These are phyloP conservation scores for Amblyopsis rosae DNA, from an alignment of 2,113 vertebrate genomes.

Conservation along the genomic window DNA sequence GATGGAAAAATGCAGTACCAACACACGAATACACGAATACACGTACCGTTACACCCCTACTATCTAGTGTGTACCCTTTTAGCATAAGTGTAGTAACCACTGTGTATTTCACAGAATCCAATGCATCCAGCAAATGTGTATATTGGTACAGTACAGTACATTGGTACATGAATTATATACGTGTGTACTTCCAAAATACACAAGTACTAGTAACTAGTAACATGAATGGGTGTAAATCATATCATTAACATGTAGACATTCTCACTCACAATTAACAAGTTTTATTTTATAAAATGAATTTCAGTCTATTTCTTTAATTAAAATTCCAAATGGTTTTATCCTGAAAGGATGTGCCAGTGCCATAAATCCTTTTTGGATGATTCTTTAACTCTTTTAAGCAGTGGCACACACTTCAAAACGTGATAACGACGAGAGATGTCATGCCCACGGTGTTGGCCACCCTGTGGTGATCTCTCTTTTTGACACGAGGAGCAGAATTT, in stretches of 20 bases:
- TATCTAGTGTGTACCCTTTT: too few relatives aligned
- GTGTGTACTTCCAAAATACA: too few relatives aligned
- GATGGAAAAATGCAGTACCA: too few relatives aligned
- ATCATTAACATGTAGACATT: conserved; percentile 1
- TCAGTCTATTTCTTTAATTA: background rate
- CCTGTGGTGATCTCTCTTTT: background rate
- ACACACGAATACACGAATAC: too few relatives aligned
- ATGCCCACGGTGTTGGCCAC: conserved; percentile 10
- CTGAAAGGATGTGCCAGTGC: background rate
- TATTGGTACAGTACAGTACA: too few relatives aligned
- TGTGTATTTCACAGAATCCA: too few relatives aligned
- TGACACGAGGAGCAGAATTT: conserved; percentile 31
- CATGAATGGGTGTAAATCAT: too few relatives aligned
- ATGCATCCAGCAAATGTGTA: too few relatives aligned
- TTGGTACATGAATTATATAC: too few relatives aligned
- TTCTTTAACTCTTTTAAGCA: background rate
- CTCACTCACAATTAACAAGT: conserved; percentile 21
- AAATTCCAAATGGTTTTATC: too few relatives aligned
- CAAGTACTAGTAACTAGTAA: too few relatives aligned
- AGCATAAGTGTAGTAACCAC: background rate
- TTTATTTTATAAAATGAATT: background rate
- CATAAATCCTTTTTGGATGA: background rate
- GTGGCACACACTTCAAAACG: background rate
- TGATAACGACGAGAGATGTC: background rate
- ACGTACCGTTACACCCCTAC: too few relatives aligned